Evolutionary conservation across 2,888 invertebrate species (phyloP), one percentile per base, ranked within the genome.

Genomic region (Habrosyne pyritoides): DNA sequence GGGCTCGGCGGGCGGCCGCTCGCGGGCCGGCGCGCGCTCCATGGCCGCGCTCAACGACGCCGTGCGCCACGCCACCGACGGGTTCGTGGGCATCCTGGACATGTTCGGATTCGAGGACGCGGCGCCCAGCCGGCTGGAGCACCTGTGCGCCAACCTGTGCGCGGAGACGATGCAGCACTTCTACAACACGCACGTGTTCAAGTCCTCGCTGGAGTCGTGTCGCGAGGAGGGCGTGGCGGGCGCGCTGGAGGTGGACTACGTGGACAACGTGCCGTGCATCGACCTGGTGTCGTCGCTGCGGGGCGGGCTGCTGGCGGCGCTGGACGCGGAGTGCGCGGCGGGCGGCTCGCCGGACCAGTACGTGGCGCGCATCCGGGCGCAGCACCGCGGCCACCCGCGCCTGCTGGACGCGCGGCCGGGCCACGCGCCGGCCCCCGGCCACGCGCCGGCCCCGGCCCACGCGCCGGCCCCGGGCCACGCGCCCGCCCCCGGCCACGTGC

Each of bases 151-250:
- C 75, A 99, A 99, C 91, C 93, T 99, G 61, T 98, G 98, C 88
- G 98, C 98, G 0, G 99, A 99, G 92, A 98, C 98, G 30, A 98
- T 99, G 97, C 98, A 99, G 86, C 98, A 98, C 87, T 98, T 98
- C 87, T 99, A 98, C 93, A 99, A 98, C 88, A 98, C 98, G 54
- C 98, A 98, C 88, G 98, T 98, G 71, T 98, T 99, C 91, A 98
- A 98, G 87, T 97, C 97, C 21, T 96, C 97, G 67, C 96, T 97
- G 64, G 98, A 98, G 89, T 97, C 98, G 54, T 98, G 98, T 78
- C 94, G 97, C 61, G 98, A 98, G 84, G 98, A 98, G 92, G 98
- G 98, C 53, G 98, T 98, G 70, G 94, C 95, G 54, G 96, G 96
- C 82, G 97, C 98, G 77, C 95, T 97, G 24, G 97, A 98, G 84